Conservation (phyloP, 2,888 invertebrate genomes). For the Synergus itoensis region DNA sequence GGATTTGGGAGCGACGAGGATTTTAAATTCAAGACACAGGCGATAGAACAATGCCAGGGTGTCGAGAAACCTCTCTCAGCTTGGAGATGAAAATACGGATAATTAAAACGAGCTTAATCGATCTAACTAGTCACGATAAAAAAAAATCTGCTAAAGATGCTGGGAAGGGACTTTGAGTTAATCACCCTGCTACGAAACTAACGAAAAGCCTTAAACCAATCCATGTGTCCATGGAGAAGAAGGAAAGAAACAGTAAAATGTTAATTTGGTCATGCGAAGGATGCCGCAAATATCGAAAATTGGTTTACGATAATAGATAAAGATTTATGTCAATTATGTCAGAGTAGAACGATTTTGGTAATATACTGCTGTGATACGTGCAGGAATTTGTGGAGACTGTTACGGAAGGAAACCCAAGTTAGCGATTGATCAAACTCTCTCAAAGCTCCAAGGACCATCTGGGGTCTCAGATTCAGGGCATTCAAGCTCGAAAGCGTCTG, state of each 20-base stretch:
- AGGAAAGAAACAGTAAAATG: too few species aligned
- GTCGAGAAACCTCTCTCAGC: conserved; percentile 55
- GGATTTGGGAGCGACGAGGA: conserved; percentile 41
- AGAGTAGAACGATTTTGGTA: conserved; percentile 4
- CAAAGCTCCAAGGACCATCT: conserved; percentile 36
- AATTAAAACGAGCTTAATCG: conserved; percentile 27
- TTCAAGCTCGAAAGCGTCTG: conserved; percentile 31
- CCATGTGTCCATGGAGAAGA: too few species aligned
- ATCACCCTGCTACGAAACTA: too few species aligned
- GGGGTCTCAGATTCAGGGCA: conserved; percentile 36
- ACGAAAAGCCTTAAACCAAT: too few species aligned
- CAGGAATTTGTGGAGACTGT: not conserved
- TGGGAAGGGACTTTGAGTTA: too few species aligned
- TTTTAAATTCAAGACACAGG: conserved; percentile 60
- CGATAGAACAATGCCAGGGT: conserved; percentile 54
- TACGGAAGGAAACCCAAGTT: conserved; percentile 32
- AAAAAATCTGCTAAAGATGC: not conserved
- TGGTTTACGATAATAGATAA: not conserved
- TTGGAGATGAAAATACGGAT: conserved; percentile 1
- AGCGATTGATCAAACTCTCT: conserved; percentile 40
- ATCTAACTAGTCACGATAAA: conserved; percentile 10
- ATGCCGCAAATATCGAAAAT: not conserved
- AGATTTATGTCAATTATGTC: conserved; percentile 19
- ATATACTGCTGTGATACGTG: conserved; percentile 14
- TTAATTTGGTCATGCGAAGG: too few species aligned